Base-by-base conservation (phyloP, 2,113 vertebrate species). In the Forbesichthys agassizii region DNA sequence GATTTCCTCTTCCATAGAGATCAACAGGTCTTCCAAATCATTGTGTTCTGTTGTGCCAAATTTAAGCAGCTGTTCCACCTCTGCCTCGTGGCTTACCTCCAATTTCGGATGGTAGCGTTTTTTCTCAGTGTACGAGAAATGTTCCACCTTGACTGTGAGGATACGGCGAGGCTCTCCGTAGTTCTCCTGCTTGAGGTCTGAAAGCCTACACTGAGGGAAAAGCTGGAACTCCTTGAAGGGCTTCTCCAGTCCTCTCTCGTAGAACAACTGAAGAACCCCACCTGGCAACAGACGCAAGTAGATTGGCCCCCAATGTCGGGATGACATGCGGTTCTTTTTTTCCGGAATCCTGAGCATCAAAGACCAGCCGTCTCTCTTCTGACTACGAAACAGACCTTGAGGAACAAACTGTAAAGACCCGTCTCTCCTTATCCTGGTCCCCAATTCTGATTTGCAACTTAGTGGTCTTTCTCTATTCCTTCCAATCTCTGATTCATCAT, bases 311-410 rank as follows among this genome's bases (percentile, higher is more conserved):
- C 98, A 99, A 52, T 99, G 98, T 42, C 98, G 92, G 5, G 97
- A 99, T 0, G 97, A 99, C 98, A 99, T 99, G 89, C 96, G 95
- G 87, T 97, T 99, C 89, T 99, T 99, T 88, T 96, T 98, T 74
- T 99, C 98, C 0, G 98, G 98, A 71, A 99, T 99, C 79, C 98
- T 94, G 82, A 99, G 79, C 98, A 99, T 94, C 83, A 99, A 92
- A 0, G 95, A 86, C 98, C 98, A 99, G 11, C 97, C 98, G 0
- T 95, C 90, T 49, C 86, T 92, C 49, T 87, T 93, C 73, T 80
- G 92, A 78, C 92, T 95, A 68, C 92, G 92, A 86, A 97, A 97
- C 33, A 99, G 91, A 4, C 91, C 83, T 0, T 66, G 79, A 0
- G 95, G 95, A 36, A 94, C 74, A 12, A 94, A 92, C 2, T 87